phyloP scores from a whole-genome alignment of 2,888 invertebrate genomes.

The Drosophila peninsularis region DNA sequence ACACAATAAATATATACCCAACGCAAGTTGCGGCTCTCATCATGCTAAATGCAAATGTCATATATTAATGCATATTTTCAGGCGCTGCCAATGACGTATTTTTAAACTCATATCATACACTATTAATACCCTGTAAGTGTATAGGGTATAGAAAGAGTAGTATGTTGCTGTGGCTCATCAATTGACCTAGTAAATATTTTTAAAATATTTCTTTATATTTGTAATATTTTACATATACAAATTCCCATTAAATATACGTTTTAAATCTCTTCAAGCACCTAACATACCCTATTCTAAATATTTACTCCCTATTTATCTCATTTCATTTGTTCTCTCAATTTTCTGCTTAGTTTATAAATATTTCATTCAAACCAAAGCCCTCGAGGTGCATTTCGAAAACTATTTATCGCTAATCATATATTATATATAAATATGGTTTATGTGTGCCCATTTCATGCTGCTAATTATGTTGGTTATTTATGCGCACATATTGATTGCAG shows the following conservation, averaged over 20 bases:
- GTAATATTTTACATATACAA: no score
- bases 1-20: constrained; percentile 5
- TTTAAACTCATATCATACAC: constrained; percentile 7
- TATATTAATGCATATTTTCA: constrained; percentile 51
- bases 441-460: not conserved
- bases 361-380: not conserved
- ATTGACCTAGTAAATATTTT: not conserved
- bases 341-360: not conserved
- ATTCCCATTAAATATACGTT: no score
- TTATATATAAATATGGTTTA: not conserved
- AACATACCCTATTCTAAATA: not conserved
- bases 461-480: constrained; percentile 60
- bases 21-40: constrained; percentile 20
- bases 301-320: not conserved
- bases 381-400: not conserved
- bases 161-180: not conserved
- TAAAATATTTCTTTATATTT: no score
- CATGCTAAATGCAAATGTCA: constrained; percentile 27
- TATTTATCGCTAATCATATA: not conserved
- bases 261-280: not conserved
- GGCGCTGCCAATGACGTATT: constrained; percentile 34
- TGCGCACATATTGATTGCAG: constrained; percentile 35
- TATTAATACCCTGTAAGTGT: constrained; percentile 17
- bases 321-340: not conserved
- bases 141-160: not conserved